phyloP scores from a whole-genome alignment of 1,140 invertebrate species.

The Aleiodes sp. region DNA sequence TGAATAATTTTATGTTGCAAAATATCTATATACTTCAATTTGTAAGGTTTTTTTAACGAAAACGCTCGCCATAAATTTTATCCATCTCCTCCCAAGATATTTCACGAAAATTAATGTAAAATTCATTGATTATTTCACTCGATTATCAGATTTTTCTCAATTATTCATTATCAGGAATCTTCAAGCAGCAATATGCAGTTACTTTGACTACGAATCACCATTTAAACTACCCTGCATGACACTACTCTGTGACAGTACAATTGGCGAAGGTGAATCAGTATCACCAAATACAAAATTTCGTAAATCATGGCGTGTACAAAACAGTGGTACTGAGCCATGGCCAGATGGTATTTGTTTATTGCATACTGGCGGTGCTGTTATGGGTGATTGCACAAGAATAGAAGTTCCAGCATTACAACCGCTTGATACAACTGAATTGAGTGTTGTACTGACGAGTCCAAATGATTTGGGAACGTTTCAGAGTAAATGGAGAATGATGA shows the following conservation, averaged over 20 bases:
- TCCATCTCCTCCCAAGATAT: too few relatives aligned
- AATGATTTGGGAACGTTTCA: constrained; percentile 76
- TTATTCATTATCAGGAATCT: constrained; percentile 80
- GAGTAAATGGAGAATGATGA: constrained; percentile 85
- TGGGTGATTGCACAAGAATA: constrained; percentile 70
- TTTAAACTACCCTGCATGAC: constrained; percentile 79
- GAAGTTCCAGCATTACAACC: constrained; percentile 73
- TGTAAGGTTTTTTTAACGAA: too few relatives aligned
- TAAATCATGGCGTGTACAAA: constrained; percentile 85
- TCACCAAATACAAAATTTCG: constrained; percentile 78
- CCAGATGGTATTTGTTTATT: constrained; percentile 79
- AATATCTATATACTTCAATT: too few relatives aligned
- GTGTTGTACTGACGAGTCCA: constrained; percentile 77
- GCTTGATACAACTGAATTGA: constrained; percentile 74
- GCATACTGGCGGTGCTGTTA: constrained; percentile 71
- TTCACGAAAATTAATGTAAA: background rate
- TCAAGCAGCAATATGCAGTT: constrained; percentile 94
- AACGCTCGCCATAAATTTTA: background rate
- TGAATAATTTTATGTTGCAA: too few relatives aligned
- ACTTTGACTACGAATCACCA: constrained; percentile 86
- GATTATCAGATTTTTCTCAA: background rate
- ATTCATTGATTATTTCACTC: background rate
- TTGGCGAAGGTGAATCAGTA: constrained; percentile 79
- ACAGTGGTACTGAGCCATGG: constrained; percentile 82
- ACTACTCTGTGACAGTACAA: constrained; percentile 79